Evolutionary conservation across 2,113 vertebrate species (phyloP), one percentile per base, ranked within the genome.

Genomic region (Microtus montanus): DNA sequence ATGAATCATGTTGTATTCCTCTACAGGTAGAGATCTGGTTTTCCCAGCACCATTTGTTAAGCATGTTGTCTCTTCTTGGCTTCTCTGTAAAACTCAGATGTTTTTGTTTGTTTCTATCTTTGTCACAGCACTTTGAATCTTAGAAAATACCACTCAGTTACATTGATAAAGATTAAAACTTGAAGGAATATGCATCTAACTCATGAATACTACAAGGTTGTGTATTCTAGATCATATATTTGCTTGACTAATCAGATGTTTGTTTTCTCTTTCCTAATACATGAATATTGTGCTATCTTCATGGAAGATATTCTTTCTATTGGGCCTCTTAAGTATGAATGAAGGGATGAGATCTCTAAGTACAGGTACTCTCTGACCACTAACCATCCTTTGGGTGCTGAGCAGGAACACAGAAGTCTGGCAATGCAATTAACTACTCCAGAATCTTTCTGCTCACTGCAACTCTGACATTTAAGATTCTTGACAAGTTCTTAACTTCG

Each of bases 391-490:
- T 30, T 83, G 88, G 58, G 79, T 87, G 35, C 35, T 41, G 28
- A 12, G 6, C 3, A 66, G 35, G 38, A 74, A 41, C 10, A 24
- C 63, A 71, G 49, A 22, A 33, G 15, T 75, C 90, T 96, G 54
- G 10, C 52, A 90, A 87, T 77, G 30, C 35, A 85, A 91, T 85
- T 80, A 91, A 47, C 54, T 77, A 82, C n/a, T 94, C 52, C 52
- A 88, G 68, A 95, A 79, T 20, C 64, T 88, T 96, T 91, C 80
- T 95, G 38, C 12, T 84, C 22, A 77, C 66, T 87, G 44, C 49
- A 92, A 82, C 74, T 91, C 26, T 90, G 61, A 94, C 38, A 90
- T 83, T 88, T 90, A 94, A 93, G 54, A 87, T 92, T 92, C 93
- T 38, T 78, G 87, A 85, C 84, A 95, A 94, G n/a, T 73, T 92